phyloP scores from a whole-genome alignment of 2,888 invertebrate genomes.

The Drosophila anomalata region DNA sequence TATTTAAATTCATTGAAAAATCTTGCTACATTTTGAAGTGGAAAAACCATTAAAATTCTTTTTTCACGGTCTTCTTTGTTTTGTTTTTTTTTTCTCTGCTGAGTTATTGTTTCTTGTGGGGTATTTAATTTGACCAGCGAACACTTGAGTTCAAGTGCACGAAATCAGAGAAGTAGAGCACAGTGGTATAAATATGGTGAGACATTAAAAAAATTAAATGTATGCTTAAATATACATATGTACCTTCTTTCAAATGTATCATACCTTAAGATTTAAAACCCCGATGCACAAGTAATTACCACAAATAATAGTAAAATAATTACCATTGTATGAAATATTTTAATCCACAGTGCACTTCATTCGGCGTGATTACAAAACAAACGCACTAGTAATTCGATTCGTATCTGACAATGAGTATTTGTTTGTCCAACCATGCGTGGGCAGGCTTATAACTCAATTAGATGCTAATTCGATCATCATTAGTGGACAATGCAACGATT shows the following conservation, averaged over 20 bases:
- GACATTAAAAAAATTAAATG: background rate
- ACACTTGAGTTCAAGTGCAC: constrained; percentile 62
- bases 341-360: constrained; percentile 9
- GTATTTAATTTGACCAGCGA: constrained; percentile 32
- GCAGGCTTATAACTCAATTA: constrained; percentile 66
- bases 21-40: constrained; percentile 12
- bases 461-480: constrained; percentile 63
- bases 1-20: constrained; percentile 31
- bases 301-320: too few species aligned
- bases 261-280: too few species aligned
- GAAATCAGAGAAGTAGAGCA: constrained; percentile 37
- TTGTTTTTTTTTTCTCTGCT: constrained; percentile 4
- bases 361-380: constrained; percentile 42
- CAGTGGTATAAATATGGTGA: constrained; percentile 7
- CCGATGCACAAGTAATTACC: too few species aligned
- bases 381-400: constrained; percentile 43
- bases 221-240: background rate
- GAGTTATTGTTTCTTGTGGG: constrained; percentile 24
- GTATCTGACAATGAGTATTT: constrained; percentile 33
- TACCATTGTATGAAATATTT: background rate
- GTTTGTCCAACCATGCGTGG: constrained; percentile 51
- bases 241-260: background rate
- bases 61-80: constrained; percentile 20
- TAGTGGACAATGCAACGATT: constrained; percentile 49
- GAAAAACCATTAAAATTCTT: constrained; percentile 32